Evolutionary conservation across 2,113 vertebrate species (phyloP), one percentile per base, ranked within the genome.

Genomic region (Larimichthys polyactis): DNA sequence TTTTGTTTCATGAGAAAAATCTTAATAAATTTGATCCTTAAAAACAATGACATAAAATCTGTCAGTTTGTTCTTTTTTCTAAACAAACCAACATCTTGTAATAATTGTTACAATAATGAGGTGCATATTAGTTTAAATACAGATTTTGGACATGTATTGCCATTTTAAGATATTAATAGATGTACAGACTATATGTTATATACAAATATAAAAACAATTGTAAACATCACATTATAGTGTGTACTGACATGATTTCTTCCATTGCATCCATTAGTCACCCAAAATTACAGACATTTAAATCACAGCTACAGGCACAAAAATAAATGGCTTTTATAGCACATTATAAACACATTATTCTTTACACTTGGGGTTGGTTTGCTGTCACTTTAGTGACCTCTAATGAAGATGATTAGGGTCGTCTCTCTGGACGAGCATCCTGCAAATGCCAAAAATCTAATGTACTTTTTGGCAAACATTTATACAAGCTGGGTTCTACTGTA

Each of bases 21-120:
- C 22, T 17, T 3, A 73, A 78, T 78, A 74, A 65, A 78, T 20
- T 0, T 19, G 19, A 19, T 59, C 59, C 36, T 78, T 52, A 20
- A 59, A 76, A 60, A 4, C 1, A 58, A 4, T 4, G 8, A 20
- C 27, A 10, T n/a, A 27, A 29, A 14, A 10, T 52, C 5, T 72
- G 55, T 60, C 22, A 27, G 5, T 24, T 48, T 48, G 44, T 67
- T 9, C 15, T 54, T 55, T 24, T 29, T 29, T 14, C 19, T 44
- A 9, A 36, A 20, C 15, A 36, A 63, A 1, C n/a, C 19, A 48
- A 16, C 29, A 57, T 66, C 15, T 44, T 8, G 24, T 36, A 36
- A 14, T 40, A 32, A 60, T 8, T 9, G 16, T 51, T 63, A 17
- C 36, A 64, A 24, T 19, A 49, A 29, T 11, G 9, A 49, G 3